Evolutionary conservation across 2,797 vertebrate genomes (phyloP), one percentile per base, ranked within the genome.

Genomic region (Centroberyx gerrardi): DNA sequence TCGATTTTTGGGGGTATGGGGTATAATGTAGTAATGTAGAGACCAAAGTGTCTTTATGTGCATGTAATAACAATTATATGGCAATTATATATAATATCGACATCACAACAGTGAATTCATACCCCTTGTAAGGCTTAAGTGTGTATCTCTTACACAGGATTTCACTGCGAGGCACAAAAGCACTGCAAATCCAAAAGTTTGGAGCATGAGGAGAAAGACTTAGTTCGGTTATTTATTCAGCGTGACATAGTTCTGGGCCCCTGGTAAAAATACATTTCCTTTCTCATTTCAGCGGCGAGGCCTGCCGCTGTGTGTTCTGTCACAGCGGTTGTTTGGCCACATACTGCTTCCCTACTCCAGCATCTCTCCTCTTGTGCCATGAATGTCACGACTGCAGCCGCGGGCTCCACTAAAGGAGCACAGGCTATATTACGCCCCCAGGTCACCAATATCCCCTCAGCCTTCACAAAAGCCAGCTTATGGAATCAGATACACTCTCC

Each of bases 391-490:
- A 84, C 80, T 84, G 79, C 70, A 80, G 74, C 90, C 53, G 54
- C 68, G 8, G 80, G 84, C 86, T 74, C 62, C 62, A 48, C 75
- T 80, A 49, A 83, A 62, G 62, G 63, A 85, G 69, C 18, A 22
- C 59, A 1, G 70, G 78, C 78, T 78, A 81, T 80, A 88, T 90
- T 90, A 82, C 49, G n/a, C 78, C 87, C 75, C 71, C 76, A 52
- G 88, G 89, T 84, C 88, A 83, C 75, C 81, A 78, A 81, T 68
- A 84, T 71, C 84, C 84, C 88, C 68, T 68, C 83, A 72, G 82
- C 80, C 67, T 54, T 68, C 76, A 88, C 78, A 74, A 65, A 90
- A 80, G 13, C 65, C 62, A 44, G 82, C 63, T 90, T 84, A 89
- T 74, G 65, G 83, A 84, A 87, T 85, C 88, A 89, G 83, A 87